Percentiles rank a stretch among this genome's conserved stretches.
These are phyloP conservation scores for Trissolcus brochymenae DNA, from an alignment of 2,888 invertebrate genomes.

Conservation along the genomic window DNA sequence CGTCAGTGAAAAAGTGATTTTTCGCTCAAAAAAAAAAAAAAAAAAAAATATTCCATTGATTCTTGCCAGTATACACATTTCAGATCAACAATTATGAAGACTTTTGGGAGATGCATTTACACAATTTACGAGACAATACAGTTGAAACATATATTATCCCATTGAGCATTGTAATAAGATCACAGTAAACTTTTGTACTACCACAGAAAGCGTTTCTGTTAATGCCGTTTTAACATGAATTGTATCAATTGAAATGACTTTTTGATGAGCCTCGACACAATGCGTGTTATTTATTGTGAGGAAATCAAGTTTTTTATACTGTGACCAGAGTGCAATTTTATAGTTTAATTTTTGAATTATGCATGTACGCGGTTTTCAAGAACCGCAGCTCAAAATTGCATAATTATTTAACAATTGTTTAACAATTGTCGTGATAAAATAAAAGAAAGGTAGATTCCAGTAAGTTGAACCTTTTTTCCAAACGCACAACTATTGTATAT, in stretches of 20 bases:
- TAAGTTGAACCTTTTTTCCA: constrained; percentile 26
- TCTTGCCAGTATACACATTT: too few species aligned
- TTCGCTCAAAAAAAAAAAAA: too few species aligned
- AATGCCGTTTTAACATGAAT: too few species aligned
- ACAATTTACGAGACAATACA: background rate
- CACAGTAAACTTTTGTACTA: background rate
- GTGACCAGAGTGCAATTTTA: constrained; percentile 13
- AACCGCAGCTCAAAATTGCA: constrained; percentile 41
- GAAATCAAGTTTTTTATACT: too few species aligned
- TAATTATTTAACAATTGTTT: constrained; percentile 34
- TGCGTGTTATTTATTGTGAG: too few species aligned
- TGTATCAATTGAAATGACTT: too few species aligned
- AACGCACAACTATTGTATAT: constrained; percentile 27
- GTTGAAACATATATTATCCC: background rate
- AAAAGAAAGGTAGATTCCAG: constrained; percentile 12
- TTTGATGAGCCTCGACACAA: too few species aligned
- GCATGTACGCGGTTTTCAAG: constrained; percentile 16
- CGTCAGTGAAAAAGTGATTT: too few species aligned
- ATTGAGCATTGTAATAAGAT: background rate
- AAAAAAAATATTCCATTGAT: too few species aligned
- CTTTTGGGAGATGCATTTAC: background rate
- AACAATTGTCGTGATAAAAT: constrained; percentile 47
- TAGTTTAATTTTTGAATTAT: constrained; percentile 15
- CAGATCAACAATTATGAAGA: too few species aligned
- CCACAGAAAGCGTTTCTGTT: background rate